Conservation (phyloP, 1,140 invertebrate species). For the Drosophila quadrilineata region DNA sequence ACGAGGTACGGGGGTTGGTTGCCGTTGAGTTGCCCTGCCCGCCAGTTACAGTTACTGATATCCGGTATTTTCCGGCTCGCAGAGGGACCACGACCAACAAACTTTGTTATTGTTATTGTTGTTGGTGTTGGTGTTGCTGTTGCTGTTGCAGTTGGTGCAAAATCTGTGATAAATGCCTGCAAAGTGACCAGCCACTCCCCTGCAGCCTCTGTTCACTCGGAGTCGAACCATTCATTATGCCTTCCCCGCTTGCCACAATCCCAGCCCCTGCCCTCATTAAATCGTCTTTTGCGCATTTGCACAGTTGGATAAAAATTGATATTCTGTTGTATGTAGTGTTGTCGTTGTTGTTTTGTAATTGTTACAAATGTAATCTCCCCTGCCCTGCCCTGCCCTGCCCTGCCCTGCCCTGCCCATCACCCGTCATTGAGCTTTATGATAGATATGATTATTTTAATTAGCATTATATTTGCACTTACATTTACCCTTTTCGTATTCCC, state of each 20-base stretch:
- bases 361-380: slow-evolving; percentile 56
- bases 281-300: slow-evolving; percentile 11
- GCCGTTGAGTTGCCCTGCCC: not conserved
- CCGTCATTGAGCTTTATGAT: slow-evolving; percentile 55
- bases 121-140: slow-evolving; percentile 6
- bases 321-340: slow-evolving; percentile 20
- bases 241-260: too few relatives aligned
- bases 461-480: slow-evolving; percentile 68
- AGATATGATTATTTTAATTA: slow-evolving; percentile 80
- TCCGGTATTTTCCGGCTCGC: not conserved
- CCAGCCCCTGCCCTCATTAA: slow-evolving; percentile 8
- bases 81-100: not conserved
- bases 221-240: too few relatives aligned
- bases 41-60: not conserved
- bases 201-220: not conserved
- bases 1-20: too few relatives aligned
- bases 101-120: slow-evolving; percentile 7
- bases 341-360: slow-evolving; percentile 45
- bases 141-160: slow-evolving; percentile 27
- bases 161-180: slow-evolving; percentile 72
- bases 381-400: not conserved
- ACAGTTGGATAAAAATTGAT: slow-evolving; percentile 39
- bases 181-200: slow-evolving; percentile 50
- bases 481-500: slow-evolving; percentile 56
- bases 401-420: not conserved